Evolutionary conservation across 2,888 invertebrate genomes (phyloP).

Genomic region (Zelleria hepariella): DNA sequence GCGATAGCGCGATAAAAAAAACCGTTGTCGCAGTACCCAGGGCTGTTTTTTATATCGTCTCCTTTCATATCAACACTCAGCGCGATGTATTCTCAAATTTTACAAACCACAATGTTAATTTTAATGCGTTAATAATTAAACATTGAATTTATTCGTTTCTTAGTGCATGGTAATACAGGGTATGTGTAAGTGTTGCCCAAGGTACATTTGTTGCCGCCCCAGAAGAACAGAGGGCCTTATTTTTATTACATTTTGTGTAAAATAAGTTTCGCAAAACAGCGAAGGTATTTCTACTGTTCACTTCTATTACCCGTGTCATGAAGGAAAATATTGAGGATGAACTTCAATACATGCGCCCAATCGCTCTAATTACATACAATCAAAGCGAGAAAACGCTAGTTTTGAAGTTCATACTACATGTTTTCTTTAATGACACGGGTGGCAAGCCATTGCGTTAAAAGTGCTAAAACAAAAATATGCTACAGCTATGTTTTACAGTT

Average conservation of each 20-base stretch:
- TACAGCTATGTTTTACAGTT: neutral
- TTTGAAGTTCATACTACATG: too few relatives aligned
- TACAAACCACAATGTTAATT: neutral
- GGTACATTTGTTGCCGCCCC: neutral
- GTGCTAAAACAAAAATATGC: too few relatives aligned
- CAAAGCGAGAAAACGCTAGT: too few relatives aligned
- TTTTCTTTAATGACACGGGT: too few relatives aligned
- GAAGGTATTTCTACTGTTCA: neutral
- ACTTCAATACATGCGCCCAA: too few relatives aligned
- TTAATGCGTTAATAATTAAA: neutral
- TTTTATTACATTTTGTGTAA: neutral
- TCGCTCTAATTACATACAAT: too few relatives aligned
- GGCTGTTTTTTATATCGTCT: too few relatives aligned
- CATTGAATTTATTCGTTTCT: neutral
- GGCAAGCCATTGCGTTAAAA: too few relatives aligned
- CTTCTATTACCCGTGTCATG: too few relatives aligned
- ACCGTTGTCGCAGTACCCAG: too few relatives aligned
- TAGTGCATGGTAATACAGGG: slow-evolving; percentile 52
- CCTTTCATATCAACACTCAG: neutral
- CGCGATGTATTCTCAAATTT: neutral
- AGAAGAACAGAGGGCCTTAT: neutral
- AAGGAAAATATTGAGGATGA: too few relatives aligned
- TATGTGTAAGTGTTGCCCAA: slow-evolving; percentile 21
- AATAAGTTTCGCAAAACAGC: neutral
- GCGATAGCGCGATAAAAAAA: too few relatives aligned